Percentiles rank a stretch among this genome's conserved stretches.
These are phyloP conservation scores for Heliconius ismenius DNA, from an alignment of 2,888 invertebrate genomes.

Conservation along the genomic window DNA sequence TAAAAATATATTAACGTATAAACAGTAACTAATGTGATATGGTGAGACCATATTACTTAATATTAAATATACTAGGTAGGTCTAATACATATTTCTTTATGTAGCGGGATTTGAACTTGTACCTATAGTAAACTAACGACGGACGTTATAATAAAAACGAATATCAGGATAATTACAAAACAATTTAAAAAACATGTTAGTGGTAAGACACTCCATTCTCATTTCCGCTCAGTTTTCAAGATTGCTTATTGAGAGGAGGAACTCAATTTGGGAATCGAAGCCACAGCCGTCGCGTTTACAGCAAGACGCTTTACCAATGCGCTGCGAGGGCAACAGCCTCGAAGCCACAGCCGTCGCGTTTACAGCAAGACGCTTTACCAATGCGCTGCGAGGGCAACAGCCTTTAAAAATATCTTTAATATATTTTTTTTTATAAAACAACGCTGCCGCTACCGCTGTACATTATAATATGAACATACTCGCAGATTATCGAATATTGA, in stretches of 20 bases:
- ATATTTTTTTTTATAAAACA: not conserved
- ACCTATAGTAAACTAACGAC: not conserved
- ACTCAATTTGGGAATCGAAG: not conserved
- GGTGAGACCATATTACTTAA: slow-evolving; percentile 4
- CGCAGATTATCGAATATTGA: slow-evolving; percentile 51
- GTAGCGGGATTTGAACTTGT: not conserved
- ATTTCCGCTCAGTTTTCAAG: not conserved
- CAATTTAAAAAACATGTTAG: not conserved
- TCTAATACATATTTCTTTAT: not conserved
- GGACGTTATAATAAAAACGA: too few relatives aligned
- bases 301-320: not conserved
- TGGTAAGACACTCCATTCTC: not conserved
- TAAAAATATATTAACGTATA: slow-evolving; percentile 51
- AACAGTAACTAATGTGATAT: slow-evolving; percentile 14
- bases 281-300: not conserved
- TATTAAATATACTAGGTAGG: not conserved
- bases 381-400: too few relatives aligned
- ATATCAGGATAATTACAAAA: too few relatives aligned
- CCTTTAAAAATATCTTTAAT: too few relatives aligned
- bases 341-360: not conserved
- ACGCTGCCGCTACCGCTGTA: slow-evolving; percentile 26
- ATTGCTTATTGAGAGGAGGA: not conserved
- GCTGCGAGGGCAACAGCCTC: too few relatives aligned
- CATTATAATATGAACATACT: slow-evolving; percentile 31
- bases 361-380: not conserved